Base-by-base conservation (phyloP, 2,797 vertebrate species). In the Brachymystax lenok region DNA sequence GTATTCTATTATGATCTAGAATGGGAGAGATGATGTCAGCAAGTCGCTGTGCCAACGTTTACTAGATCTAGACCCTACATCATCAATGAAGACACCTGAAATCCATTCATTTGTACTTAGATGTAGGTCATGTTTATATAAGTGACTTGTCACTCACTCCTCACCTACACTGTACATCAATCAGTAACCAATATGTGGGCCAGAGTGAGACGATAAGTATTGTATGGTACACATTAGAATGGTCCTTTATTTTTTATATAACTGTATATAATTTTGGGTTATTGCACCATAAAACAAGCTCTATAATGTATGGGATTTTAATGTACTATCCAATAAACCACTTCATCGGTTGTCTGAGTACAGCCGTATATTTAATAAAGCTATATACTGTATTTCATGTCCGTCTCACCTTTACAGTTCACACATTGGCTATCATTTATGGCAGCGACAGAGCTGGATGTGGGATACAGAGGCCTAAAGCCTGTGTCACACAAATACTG, bases 121-220 rank as follows among this genome's bases (percentile, higher is more conserved):
- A 50, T 69, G 4, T 24, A 64, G 8, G 10, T 64, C 10, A 59
- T 8, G 8, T 64, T 27, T 64, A 12, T 24, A 19, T 13, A 69
- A 50, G 35, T 69, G 35, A 40, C 68, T n/a, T 40, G 28, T 69
- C 68, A 21, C 7, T 69, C 17, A n/a, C 19, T 46, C 68, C n/a
- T 69, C 33, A 3, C 33, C 68, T 69, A 6, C 33, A 69, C 68
- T 69, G 30, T 21, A 30, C 68, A 35, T 24, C 33, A 46, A 19
- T 69, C 68, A 69, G 68, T 69, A 69, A 40, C 68, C 35, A 21
- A 19, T n/a, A 69, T 46, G 68, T 69, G 35, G 61, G 61, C 24
- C 35, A 69, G 35, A 46, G 33, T 40, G 10, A 59, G 17, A 59
- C 21, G 19, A n/a, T n/a, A 19, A 13, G 13, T 46, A 13, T 46